Percentiles rank a stretch among this genome's conserved stretches.
These are phyloP conservation scores for Ophion costatus DNA, from an alignment of 2,888 invertebrate genomes.

Conservation along the genomic window DNA sequence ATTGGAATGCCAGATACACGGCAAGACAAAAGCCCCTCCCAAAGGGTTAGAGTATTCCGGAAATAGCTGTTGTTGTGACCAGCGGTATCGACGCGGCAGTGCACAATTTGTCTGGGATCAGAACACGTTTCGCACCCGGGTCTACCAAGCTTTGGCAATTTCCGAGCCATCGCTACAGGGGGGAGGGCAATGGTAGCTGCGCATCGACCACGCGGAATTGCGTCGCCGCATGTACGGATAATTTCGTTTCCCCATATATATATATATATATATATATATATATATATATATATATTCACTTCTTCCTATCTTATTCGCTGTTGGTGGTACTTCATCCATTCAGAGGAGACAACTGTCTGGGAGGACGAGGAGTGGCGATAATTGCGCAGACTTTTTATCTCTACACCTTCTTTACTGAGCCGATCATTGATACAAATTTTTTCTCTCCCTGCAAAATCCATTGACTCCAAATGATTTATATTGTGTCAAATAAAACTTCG, in stretches of 20 bases:
- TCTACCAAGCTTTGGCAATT: constrained; percentile 56
- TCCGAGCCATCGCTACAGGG: constrained; percentile 40
- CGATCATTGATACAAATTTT: background rate
- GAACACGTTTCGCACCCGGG: constrained; percentile 28
- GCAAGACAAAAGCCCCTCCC: constrained; percentile 33
- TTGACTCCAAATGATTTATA: too few species aligned
- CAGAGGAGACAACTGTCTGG: background rate
- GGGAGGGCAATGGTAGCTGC: background rate
- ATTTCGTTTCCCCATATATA: background rate
- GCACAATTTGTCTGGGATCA: constrained; percentile 66
- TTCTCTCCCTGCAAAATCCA: background rate
- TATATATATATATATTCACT: too few species aligned
- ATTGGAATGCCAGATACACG: constrained; percentile 22
- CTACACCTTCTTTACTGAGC: background rate
- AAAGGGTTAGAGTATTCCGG: constrained; percentile 21
- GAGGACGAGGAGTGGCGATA: background rate
- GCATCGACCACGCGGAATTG: constrained; percentile 44
- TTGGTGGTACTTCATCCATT: background rate
- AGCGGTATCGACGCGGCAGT: constrained; percentile 23
- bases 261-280: too few species aligned
- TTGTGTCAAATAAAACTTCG: too few species aligned
- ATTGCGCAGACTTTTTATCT: background rate
- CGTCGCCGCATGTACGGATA: constrained; percentile 45
- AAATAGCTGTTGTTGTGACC: constrained; percentile 17
- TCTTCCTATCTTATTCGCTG: background rate